Base-by-base conservation (phyloP, 1,140 invertebrate genomes). In the Bombus breviceps region DNA sequence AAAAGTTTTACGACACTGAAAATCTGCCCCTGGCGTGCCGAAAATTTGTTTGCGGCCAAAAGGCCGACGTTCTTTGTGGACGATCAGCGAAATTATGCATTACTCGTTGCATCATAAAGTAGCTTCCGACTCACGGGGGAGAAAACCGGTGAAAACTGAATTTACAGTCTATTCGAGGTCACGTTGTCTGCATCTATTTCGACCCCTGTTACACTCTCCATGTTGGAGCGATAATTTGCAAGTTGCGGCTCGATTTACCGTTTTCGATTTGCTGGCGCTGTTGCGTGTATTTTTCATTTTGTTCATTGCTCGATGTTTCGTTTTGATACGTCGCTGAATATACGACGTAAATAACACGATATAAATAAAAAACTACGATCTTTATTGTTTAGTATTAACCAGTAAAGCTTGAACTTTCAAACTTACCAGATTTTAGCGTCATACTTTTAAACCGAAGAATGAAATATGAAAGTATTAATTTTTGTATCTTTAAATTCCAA, bases 61-160 rank as follows among this genome's bases (percentile, higher is more conserved):
- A 39, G 78, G 77, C 25, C 10, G 83, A 34, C 13, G 83, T 80
- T 85, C 83, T 85, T 85, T 85, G 83, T 85, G 68, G 83, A 59
- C 83, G 83, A 85, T 85, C 83, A 71, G 77, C 41, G 68, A 85
- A 85, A 85, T 85, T 85, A 85, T 85, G 83, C 83, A 80, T 85
- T 43, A 32, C 83, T 85, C 83, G 83, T 85, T 85, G 83, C 83
- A 80, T 85, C 83, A 77, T 68, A 85, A 85, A 85, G 76, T 64
- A 85, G 76, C 83, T 71, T 47, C 34, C 83, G 76, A 28, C 43
- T 83, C 81, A 32, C 68, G 6, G 18, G 68, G 68, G 74, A 69
- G 41, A 32, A 64, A 75, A 43, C 62, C 43, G 32, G 43, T 32
- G 59, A 62, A 72, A 84, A 43, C 76, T 72, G 77, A 85, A 80